phyloP scores from a whole-genome alignment of 2,888 invertebrate species.

The Seira musarum region DNA sequence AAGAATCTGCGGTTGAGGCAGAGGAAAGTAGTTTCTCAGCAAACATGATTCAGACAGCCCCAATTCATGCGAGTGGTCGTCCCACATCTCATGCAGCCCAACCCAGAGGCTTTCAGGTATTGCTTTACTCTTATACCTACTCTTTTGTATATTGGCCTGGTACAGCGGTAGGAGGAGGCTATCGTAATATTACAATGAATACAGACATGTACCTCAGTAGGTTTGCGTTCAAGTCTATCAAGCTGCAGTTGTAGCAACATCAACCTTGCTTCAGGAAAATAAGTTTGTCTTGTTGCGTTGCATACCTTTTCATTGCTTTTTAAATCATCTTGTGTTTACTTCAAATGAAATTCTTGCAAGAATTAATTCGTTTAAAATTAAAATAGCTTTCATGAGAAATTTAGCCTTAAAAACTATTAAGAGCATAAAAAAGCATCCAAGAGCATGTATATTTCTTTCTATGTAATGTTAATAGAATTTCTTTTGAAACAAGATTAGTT shows the following conservation, averaged over 20 bases:
- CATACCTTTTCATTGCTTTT: not conserved
- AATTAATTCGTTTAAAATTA: too few relatives aligned
- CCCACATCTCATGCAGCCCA: constrained; percentile 72
- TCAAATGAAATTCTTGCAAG: not conserved
- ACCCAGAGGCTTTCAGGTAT: constrained; percentile 80
- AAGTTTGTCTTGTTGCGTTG: not conserved
- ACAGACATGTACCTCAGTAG: too few relatives aligned
- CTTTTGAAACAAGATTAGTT: too few relatives aligned
- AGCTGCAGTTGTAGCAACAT: not conserved
- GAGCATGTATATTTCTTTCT: too few relatives aligned
- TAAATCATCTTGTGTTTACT: not conserved
- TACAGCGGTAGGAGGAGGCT: constrained; percentile 41
- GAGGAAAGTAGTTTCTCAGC: constrained; percentile 69
- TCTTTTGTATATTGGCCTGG: constrained; percentile 44
- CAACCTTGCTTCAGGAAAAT: not conserved
- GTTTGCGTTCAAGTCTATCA: not conserved
- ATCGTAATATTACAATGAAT: not conserved
- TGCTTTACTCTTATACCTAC: constrained; percentile 21
- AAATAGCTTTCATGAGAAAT: too few relatives aligned
- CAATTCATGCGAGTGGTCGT: constrained; percentile 76
- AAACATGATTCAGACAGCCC: constrained; percentile 80
- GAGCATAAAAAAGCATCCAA: too few relatives aligned
- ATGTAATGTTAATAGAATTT: too few relatives aligned
- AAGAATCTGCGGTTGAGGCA: constrained; percentile 49
- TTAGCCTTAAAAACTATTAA: too few relatives aligned